A percentile compares a stretch with the other conserved stretches of the same genome.
Conservation (phyloP, 2,797 vertebrate genomes). For the Oryzias dopingdopingensis region DNA sequence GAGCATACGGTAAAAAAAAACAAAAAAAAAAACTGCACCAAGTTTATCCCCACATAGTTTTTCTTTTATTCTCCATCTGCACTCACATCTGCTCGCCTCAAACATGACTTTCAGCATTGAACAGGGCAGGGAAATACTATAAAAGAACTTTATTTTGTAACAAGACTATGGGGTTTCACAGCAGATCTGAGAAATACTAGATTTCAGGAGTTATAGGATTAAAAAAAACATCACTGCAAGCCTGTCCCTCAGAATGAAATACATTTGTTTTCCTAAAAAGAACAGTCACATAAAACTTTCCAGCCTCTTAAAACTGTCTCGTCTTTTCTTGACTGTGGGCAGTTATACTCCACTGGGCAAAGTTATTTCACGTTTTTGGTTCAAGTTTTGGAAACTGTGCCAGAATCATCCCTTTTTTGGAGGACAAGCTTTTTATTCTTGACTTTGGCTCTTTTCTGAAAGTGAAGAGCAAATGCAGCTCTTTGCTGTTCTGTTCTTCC, state of each 20-base stretch:
- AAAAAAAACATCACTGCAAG: slow-evolving; percentile 42
- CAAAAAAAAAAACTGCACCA: slow-evolving; percentile 2
- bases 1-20: slow-evolving; percentile 14
- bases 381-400: slow-evolving; percentile 38
- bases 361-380: slow-evolving; percentile 46
- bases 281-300: slow-evolving; percentile 59
- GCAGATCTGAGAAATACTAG: slow-evolving; percentile 20
- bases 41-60: neutral
- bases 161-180: slow-evolving; percentile 24
- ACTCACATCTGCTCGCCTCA: slow-evolving; percentile 28
- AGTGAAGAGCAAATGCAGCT: slow-evolving; percentile 32
- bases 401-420: slow-evolving; percentile 51
- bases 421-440: slow-evolving; percentile 37
- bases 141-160: slow-evolving; percentile 7
- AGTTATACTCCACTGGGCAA: slow-evolving; percentile 43
- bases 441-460: slow-evolving; percentile 34
- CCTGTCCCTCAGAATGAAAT: slow-evolving; percentile 47
- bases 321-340: slow-evolving; percentile 41
- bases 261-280: slow-evolving; percentile 52
- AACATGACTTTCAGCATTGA: slow-evolving; percentile 18
- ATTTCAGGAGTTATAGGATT: slow-evolving; percentile 25
- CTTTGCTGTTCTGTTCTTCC: slow-evolving; percentile 21
- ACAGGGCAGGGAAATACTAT: slow-evolving; percentile 13
- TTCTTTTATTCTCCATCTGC: slow-evolving; percentile 7
- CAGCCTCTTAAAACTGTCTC: slow-evolving; percentile 64